Evolutionary conservation across 2,113 vertebrate genomes (phyloP).

Genomic region (Gnathonemus echidnorhynchus): DNA sequence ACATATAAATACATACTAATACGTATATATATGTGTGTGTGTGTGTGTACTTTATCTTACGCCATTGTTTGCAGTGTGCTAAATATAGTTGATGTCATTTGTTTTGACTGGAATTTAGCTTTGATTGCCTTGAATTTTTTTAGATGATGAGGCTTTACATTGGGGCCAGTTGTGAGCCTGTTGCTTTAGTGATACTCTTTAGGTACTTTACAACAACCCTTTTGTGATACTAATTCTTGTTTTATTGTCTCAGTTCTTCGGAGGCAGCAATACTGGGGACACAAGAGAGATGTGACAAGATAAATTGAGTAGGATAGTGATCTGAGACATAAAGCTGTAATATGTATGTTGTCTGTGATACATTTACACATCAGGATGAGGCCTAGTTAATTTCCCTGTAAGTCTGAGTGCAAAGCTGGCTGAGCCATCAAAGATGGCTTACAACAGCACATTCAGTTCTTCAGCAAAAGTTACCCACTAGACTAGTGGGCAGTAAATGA

Average conservation of each 20-base stretch:
- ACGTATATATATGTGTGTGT: no score
- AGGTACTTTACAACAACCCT: neutral
- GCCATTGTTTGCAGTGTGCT: neutral
- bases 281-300: neutral
- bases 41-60: neutral
- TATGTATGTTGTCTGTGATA: neutral
- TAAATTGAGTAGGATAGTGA: neutral
- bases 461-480: neutral
- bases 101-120: neutral
- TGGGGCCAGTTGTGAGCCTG: neutral
- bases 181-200: neutral
- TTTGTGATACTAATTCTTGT: neutral
- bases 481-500: neutral
- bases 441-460: neutral
- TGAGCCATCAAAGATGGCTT: neutral
- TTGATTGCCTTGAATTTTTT: neutral
- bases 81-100: neutral
- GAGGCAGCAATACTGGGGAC: neutral
- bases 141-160: neutral
- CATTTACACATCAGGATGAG: neutral
- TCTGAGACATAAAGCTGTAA: neutral
- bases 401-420: neutral
- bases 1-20: no score
- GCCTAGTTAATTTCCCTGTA: neutral
- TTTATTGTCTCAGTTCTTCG: neutral